Conservation (phyloP, 2,888 invertebrate species). For the Matsumyia berberina region DNA sequence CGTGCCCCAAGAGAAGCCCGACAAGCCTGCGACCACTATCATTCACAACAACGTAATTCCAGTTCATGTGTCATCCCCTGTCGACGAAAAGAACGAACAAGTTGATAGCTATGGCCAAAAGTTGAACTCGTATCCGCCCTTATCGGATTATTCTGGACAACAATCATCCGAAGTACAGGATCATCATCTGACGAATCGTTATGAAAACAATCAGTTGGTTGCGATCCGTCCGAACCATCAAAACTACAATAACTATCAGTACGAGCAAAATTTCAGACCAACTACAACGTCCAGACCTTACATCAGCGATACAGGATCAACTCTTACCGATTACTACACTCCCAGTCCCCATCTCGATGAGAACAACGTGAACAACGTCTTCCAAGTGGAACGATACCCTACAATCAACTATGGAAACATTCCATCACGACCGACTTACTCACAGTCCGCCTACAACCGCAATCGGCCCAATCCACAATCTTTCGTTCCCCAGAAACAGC, state of each 20-base stretch:
- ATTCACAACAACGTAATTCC: slow-evolving; percentile 83
- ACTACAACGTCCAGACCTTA: slow-evolving; percentile 74
- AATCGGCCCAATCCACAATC: slow-evolving; percentile 18
- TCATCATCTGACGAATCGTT: slow-evolving; percentile 44
- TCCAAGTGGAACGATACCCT: slow-evolving; percentile 80
- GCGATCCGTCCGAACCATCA: slow-evolving; percentile 55
- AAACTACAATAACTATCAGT: slow-evolving; percentile 49
- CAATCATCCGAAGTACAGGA: slow-evolving; percentile 44
- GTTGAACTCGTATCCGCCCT: slow-evolving; percentile 79
- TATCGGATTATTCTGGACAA: slow-evolving; percentile 33
- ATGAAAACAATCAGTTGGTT: slow-evolving; percentile 65
- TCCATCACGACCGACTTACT: slow-evolving; percentile 77
- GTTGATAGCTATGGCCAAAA: slow-evolving; percentile 82
- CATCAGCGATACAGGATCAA: slow-evolving; percentile 78
- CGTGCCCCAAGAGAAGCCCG: slow-evolving; percentile 64
- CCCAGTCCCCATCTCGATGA: slow-evolving; percentile 82
- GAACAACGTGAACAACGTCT: slow-evolving; percentile 81
- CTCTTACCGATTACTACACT: slow-evolving; percentile 80
- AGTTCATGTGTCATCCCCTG: slow-evolving; percentile 79
- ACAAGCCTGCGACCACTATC: slow-evolving; percentile 80
- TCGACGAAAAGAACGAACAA: slow-evolving; percentile 80
- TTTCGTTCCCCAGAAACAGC: slow-evolving; percentile 18
- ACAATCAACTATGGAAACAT: slow-evolving; percentile 77
- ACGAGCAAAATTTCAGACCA: slow-evolving; percentile 18
- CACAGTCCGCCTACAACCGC: slow-evolving; percentile 25